phyloP scores from a whole-genome alignment of 1,140 invertebrate genomes.

The Megalopta genalis region DNA sequence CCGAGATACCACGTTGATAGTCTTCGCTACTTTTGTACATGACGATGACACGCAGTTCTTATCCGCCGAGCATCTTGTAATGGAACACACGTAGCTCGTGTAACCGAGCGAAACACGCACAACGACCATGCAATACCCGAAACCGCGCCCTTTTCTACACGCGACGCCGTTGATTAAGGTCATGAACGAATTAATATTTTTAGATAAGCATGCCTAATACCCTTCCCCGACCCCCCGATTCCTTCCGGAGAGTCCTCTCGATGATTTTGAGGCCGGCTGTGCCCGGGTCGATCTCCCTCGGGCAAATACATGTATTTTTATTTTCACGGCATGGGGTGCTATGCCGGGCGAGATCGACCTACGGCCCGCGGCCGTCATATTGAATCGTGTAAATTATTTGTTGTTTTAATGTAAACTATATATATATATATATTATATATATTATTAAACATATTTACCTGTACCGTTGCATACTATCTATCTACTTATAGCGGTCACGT shows the following conservation, averaged over 20 bases:
- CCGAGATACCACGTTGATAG: neutral
- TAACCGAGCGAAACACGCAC: constrained; percentile 19
- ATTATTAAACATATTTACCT: constrained; percentile 63
- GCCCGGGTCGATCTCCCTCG: constrained; percentile 22
- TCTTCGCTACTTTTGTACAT: constrained; percentile 18
- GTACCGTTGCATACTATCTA: constrained; percentile 64
- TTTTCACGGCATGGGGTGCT: constrained; percentile 64
- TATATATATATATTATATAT: constrained; percentile 32
- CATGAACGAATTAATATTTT: constrained; percentile 40
- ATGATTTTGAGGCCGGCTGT: neutral
- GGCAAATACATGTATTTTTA: constrained; percentile 56
- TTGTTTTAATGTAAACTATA: constrained; percentile 72
- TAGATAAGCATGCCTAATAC: constrained; percentile 11
- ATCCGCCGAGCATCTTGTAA: neutral
- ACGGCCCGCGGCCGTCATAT: constrained; percentile 25
- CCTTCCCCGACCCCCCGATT: neutral
- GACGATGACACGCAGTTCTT: neutral
- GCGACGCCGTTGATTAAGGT: constrained; percentile 30
- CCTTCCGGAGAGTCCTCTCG: constrained; percentile 4
- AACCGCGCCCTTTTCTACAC: constrained; percentile 30
- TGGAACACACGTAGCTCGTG: neutral
- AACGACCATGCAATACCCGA: neutral
- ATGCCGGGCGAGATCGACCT: constrained; percentile 59
- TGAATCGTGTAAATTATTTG: constrained; percentile 73
- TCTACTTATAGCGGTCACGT: constrained; percentile 57